Evolutionary conservation across 2,888 invertebrate genomes (phyloP), one percentile per base, ranked within the genome.

Genomic region (Urechis unicinctus): DNA sequence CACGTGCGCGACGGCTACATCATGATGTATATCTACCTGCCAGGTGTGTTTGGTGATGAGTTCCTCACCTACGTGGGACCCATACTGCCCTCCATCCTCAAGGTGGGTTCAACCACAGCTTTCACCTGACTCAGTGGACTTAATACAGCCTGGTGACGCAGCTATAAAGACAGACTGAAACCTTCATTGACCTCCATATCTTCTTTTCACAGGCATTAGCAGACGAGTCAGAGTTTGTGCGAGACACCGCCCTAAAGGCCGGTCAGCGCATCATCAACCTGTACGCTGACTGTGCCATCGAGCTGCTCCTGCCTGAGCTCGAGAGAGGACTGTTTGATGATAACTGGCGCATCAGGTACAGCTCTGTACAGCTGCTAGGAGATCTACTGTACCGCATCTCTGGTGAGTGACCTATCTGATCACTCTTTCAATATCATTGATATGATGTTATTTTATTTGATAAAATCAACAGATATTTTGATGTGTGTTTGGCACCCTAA

Each of bases 11-110:
- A 98, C 81, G 98, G 98, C 45, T 99, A 99, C 81, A 95, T 99
- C 61, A 95, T 98, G 93, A 93, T 98, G 92, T 99, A 96, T 79
- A 97, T 98, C 72, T 99, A 97, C 81, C 90, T 98, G 87, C 98
- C 98, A 2, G 88, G 88, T 59, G 94, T 95, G 13, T 97, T 99
- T 81, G 92, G 91, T 4, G 86, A 88, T 62, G 91, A 93, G 74
- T 99, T 99, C 80, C 88, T 90, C 1, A 91, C 90, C 0, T 99
- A 96, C 80, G 89, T 96, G 71, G 90, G 95, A 0, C 91, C 91
- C 76, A 96, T 98, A 68, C 92, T 98, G 70, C 95, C 91, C 77
- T 94, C 96, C 1, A 95, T 98, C 65, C 82, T 98, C 31, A 91
- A 94, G 76, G 82, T 82, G n/a, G 28, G 45, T 50, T 22, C n/a